Percentiles rank a stretch among this genome's conserved stretches.
phyloP scores from a whole-genome alignment of 2,888 invertebrate genomes.

The Troides helena region DNA sequence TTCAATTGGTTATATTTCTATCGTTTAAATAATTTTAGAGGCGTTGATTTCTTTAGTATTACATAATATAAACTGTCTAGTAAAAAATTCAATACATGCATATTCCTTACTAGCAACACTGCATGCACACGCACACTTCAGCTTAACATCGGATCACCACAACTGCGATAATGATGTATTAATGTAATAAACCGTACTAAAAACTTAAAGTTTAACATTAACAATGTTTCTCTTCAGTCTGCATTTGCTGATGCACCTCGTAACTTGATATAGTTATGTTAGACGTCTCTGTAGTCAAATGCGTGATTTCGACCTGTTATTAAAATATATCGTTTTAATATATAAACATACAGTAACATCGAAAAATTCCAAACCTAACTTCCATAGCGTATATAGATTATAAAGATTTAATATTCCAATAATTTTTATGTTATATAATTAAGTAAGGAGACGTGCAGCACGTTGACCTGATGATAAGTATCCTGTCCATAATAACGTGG shows the following conservation, averaged over 20 bases:
- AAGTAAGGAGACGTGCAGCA: too few species aligned
- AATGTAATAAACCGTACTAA: background rate
- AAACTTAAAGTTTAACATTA: slow-evolving; percentile 9
- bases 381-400: background rate
- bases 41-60: too few species aligned
- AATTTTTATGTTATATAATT: too few species aligned
- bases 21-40: too few species aligned
- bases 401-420: too few species aligned
- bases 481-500: too few species aligned
- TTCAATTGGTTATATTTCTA: too few species aligned
- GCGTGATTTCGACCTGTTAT: slow-evolving; percentile 66
- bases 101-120: background rate
- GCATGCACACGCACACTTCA: background rate
- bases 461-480: too few species aligned
- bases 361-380: background rate
- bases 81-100: too few species aligned
- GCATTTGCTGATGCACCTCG: slow-evolving; percentile 55
- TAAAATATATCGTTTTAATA: slow-evolving; percentile 24
- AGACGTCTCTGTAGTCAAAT: slow-evolving; percentile 64
- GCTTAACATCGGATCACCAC: background rate
- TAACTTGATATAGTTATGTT: slow-evolving; percentile 64
- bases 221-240: slow-evolving; percentile 32
- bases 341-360: background rate
- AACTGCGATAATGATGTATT: background rate
- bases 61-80: too few species aligned